Base-by-base conservation (phyloP, 2,113 vertebrate species). In the Sigmodon hispidus region DNA sequence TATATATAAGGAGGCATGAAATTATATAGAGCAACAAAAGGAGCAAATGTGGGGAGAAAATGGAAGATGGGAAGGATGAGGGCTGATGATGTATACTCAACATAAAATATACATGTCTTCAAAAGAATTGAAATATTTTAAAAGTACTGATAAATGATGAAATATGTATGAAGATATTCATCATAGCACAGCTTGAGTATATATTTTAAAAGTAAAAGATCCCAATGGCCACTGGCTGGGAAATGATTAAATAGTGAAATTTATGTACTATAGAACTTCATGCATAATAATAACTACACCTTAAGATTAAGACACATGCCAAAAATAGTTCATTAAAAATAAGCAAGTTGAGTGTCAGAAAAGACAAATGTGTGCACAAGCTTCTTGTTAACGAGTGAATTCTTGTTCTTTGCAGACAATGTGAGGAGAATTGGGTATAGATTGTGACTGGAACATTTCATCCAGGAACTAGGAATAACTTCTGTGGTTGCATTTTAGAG, bases 391-490 rank as follows among this genome's bases (percentile, higher is more conserved):
- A n/a, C n/a, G n/a, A 29, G 2, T n/a, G 61, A 52, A 80, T 26
- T 75, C 65, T 83, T 87, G n/a, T 67, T 90, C 80, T 91, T 36
- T 90, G n/a, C 59, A 77, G 72, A 67, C 36, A 70, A 61, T 17
- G 29, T 75, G 73, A 83, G 70, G 36, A 19, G 22, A 88, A 45
- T 86, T 22, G 40, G 65, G 29, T 26, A 36, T 67, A 50, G 26
- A 72, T 34, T 86, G 22, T 11, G n/a, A 16, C 57, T 52, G 61
- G 48, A 81, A 72, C 45, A 83, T 85, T 67, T 93, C 70, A 34
- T 94, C 63, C 94, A 12, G 72, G 24, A 94, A 59, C 65, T 89
- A 85, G 90, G 72, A 86, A 40, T 77, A 86, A 52, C 11, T 87
- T 70, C 52, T 57, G 10, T n/a, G 85, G 45, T 45, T 34, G 24